These are phyloP conservation scores for Thoracochromis brauschi DNA, from an alignment of 2,113 vertebrate species.

Conservation along the genomic window DNA sequence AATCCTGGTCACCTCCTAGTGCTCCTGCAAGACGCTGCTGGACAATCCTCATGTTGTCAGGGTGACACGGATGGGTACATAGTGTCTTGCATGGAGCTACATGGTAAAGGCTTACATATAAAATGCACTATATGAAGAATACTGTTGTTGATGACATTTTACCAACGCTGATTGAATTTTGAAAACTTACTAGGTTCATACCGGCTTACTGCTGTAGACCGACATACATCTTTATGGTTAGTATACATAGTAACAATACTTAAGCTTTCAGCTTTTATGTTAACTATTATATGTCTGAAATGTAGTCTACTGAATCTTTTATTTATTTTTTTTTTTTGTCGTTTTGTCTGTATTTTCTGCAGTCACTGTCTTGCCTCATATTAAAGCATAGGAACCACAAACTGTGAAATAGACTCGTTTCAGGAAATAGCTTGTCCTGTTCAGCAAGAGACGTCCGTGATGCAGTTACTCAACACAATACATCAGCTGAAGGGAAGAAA, in stretches of 20 bases:
- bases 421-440: conserved; percentile 35
- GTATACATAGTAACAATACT: background rate
- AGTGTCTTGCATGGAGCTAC: background rate
- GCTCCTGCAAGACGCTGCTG: background rate
- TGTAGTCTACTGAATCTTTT: background rate
- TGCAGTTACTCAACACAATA: background rate
- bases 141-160: accelerated
- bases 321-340: accelerated
- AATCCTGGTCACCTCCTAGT: background rate
- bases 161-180: background rate
- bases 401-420: background rate
- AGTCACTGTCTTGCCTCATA: background rate
- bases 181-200: background rate
- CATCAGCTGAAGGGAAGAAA: background rate
- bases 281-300: background rate
- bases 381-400: background rate
- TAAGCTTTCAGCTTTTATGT: background rate
- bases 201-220: background rate
- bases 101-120: background rate
- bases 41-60: background rate
- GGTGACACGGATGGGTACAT: background rate
- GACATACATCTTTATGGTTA: background rate
- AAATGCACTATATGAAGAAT: background rate
- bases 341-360: background rate
- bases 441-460: background rate